A percentile compares a stretch with the other conserved stretches of the same genome.
phyloP scores from a whole-genome alignment of 1,140 invertebrate species.

The Vanessa atalanta region DNA sequence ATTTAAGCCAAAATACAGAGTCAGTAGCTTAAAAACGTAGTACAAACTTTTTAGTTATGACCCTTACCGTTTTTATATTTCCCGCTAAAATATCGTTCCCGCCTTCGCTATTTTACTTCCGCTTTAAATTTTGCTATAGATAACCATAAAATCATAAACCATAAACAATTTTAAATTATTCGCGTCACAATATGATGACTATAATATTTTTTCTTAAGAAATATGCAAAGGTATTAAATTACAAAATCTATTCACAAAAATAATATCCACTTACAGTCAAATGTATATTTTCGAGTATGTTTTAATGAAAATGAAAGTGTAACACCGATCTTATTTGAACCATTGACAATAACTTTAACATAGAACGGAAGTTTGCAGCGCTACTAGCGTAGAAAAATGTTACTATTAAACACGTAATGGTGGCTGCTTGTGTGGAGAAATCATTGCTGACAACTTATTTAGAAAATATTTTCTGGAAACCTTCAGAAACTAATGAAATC shows the following conservation, averaged over 20 bases:
- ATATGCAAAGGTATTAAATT: too few species aligned
- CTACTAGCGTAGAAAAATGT: constrained; percentile 25
- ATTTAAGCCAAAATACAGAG: not conserved
- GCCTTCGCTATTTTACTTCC: not conserved
- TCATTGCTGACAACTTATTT: constrained; percentile 78
- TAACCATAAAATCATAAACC: not conserved
- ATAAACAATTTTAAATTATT: not conserved
- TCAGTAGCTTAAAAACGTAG: not conserved
- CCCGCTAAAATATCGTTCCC: constrained; percentile 14
- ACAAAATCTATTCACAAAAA: too few species aligned
- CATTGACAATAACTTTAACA: constrained; percentile 24
- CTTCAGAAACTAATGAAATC: constrained; percentile 64
- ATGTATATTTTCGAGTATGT: too few species aligned
- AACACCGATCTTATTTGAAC: not conserved
- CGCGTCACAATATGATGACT: not conserved
- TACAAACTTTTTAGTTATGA: not conserved
- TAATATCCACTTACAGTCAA: too few species aligned
- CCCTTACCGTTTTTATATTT: not conserved
- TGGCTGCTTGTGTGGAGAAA: constrained; percentile 65
- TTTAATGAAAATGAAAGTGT: not conserved
- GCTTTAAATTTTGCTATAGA: not conserved
- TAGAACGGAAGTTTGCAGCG: constrained; percentile 31
- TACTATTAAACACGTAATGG: constrained; percentile 62
- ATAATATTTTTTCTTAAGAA: too few species aligned
- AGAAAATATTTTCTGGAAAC: constrained; percentile 62